These are phyloP conservation scores for Etheostoma cragini DNA, from an alignment of 2,113 vertebrate genomes.

Conservation along the genomic window DNA sequence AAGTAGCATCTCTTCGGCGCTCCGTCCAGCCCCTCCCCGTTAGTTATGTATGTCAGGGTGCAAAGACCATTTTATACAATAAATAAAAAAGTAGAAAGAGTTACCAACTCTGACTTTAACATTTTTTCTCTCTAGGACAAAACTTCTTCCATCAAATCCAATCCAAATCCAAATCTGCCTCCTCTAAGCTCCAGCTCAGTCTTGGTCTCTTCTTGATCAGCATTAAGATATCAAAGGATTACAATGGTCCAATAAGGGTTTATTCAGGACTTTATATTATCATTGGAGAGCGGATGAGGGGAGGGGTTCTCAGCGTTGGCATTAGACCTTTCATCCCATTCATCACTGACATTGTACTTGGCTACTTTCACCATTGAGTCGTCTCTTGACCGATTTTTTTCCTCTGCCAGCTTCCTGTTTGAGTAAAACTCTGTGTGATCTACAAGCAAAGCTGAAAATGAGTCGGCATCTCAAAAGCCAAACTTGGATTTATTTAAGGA, in stretches of 20 bases:
- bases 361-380: constrained; percentile 30
- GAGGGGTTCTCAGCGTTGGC: constrained; percentile 47
- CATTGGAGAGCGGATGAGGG: constrained; percentile 32
- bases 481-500: background rate
- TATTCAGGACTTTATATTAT: constrained; percentile 62
- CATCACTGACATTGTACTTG: constrained; percentile 37
- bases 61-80: too few species aligned
- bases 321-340: constrained; percentile 42
- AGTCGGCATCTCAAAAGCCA: constrained; percentile 16
- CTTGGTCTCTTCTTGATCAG: constrained; percentile 44
- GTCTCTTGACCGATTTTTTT: constrained; percentile 25
- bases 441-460: constrained; percentile 1
- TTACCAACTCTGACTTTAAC: too few species aligned
- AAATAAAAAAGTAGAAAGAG: too few species aligned
- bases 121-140: constrained; percentile 46
- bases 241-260: constrained; percentile 42
- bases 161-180: background rate
- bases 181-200: constrained; percentile 42
- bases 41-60: too few species aligned
- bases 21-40: too few species aligned
- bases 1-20: too few species aligned
- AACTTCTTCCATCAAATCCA: constrained; percentile 14
- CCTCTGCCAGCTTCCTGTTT: constrained; percentile 48
- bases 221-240: constrained; percentile 70
- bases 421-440: background rate